Evolutionary conservation across 2,113 vertebrate genomes (phyloP), one percentile per base, ranked within the genome.

Genomic region (Penelope pileata): DNA sequence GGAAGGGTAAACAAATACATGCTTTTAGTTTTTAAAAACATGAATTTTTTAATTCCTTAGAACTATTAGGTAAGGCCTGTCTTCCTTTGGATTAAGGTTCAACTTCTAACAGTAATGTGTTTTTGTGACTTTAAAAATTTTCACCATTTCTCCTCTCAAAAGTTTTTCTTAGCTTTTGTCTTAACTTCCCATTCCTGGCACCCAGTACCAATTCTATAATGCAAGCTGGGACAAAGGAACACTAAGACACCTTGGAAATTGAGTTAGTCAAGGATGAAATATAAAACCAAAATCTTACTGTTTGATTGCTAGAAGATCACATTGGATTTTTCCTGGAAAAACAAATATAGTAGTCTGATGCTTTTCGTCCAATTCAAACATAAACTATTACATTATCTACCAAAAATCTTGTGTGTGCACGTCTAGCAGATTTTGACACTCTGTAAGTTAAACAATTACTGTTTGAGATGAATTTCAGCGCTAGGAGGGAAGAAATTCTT

Each of bases 1-100:
- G n/a, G 32, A 68, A 89, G 13, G 15, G 6, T 17, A 68, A 84
- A 50, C 1, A 58, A 50, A 27, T 4, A n/a, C 0, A 0, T 2
- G 2, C 1, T 29, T 83, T 62, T 15, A 48, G 5, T 10, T 58
- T 69, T 82, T 73, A 26, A 4, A 42, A 50, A 3, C 19, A 15
- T 2, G 3, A 9, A 9, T 0, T 3, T 6, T 82, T 56, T 59
- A 64, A 21, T 43, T 7, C 7, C 4, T 84, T 83, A 83, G 7
- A 83, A 48, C 7, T 5, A 32, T 29, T 77, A 15, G 14, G 15
- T 48, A 2, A 67, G 2, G 1, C 48, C 23, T 88, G 15, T 0
- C 26, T 76, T 86, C 18, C 21, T 77, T 81, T 80, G 36, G 21
- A 36, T 3, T 40, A 58, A 89, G 0, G 11, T 7, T 81, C n/a